Evolutionary conservation across 1,140 invertebrate species (phyloP), one percentile per base, ranked within the genome.

Genomic region (Neotoxoptera formosana): DNA sequence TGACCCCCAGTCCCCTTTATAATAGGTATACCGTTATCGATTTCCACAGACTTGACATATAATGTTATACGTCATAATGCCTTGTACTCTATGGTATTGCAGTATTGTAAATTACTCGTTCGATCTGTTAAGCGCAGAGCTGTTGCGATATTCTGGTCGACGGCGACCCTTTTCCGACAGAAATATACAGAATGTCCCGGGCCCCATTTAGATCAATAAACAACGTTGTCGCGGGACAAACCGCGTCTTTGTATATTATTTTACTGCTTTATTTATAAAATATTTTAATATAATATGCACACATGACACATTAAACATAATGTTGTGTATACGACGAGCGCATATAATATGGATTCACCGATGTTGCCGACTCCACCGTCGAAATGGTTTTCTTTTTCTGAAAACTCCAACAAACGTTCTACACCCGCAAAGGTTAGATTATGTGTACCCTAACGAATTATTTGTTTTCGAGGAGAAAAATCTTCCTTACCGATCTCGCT

Each of bases 131-230:
- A 7, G n/a, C 60, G 30, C 21, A 83, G 20, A 41, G 41, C 41
- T 86, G 21, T 86, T 21, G 83, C 8, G 36, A 86, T 45, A 45
- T 86, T 86, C 45, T 25, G 83, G 83, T 45, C 3, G 36, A 45
- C 83, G 83, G 9, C 36, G 36, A 45, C 83, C 83, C 45, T 86
- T 86, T 86, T 25, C 41, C 41, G 25, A 86, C 60, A 76, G 30
- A 17, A 76, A 76, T 76, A 76, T 76, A 76, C n/a, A 76, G 83
- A 41, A 41, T 41, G 83, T 86, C 60, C 60, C 36, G 3, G 2
- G 83, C 23, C 25, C 83, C 83, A 41, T 84, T 84, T 45, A 86
- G 83, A 86, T 86, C 83, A 86, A 86, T 86, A 86, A 86, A 86
- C 83, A 86, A 86, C 83, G 41, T 86, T 41, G 23, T 25, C 41